phyloP scores from a whole-genome alignment of 1,140 invertebrate species.

The Oppia nitens region DNA sequence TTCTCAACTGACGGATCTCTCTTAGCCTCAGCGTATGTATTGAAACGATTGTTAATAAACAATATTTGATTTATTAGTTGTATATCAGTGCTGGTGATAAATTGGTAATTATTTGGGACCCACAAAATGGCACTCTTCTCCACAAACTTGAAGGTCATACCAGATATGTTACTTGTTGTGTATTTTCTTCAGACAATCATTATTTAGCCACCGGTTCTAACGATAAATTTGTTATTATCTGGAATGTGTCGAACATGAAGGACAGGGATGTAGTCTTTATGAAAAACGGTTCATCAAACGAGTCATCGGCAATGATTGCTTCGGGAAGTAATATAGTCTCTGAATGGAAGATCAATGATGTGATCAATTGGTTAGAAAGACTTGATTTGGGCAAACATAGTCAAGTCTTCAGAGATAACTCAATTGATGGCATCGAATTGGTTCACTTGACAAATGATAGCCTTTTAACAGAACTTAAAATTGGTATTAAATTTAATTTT shows the following conservation, averaged over 20 bases:
- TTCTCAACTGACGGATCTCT: constrained; percentile 40
- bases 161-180: constrained; percentile 49
- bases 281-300: constrained; percentile 20
- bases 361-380: constrained; percentile 42
- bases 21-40: constrained; percentile 38
- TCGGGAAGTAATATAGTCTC: constrained; percentile 22
- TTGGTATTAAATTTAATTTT: constrained; percentile 31
- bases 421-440: constrained; percentile 41
- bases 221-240: constrained; percentile 48
- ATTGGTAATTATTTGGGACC: constrained; percentile 47
- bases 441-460: constrained; percentile 36
- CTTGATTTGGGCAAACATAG: constrained; percentile 36
- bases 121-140: constrained; percentile 22
- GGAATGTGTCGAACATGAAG: constrained; percentile 34
- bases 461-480: constrained; percentile 34
- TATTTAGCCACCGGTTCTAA: constrained; percentile 52
- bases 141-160: constrained; percentile 27
- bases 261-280: constrained; percentile 27
- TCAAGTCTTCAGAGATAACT: constrained; percentile 31
- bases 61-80: not conserved
- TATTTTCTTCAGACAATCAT: constrained; percentile 44
- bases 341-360: constrained; percentile 41
- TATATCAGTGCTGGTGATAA: constrained; percentile 43
- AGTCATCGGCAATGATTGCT: constrained; percentile 19
- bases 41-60: constrained; percentile 4